A percentile compares a stretch with the other conserved stretches of the same genome.
Conservation (phyloP, 1,140 invertebrate species). For the Paramacrobiotus metropolitanus region DNA sequence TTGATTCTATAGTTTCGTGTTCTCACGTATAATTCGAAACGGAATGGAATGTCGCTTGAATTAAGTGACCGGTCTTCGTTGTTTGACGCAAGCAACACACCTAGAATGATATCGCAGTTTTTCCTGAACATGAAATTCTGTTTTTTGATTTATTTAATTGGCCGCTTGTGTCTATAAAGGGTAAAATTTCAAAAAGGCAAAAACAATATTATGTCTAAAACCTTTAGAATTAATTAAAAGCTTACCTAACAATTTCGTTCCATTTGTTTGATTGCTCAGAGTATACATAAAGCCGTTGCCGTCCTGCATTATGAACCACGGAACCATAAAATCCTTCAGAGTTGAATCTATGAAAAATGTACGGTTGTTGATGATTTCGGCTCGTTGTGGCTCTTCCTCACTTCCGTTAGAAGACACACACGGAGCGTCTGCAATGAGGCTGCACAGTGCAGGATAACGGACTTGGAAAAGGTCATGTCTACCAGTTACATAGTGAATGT, state of each 20-base stretch:
- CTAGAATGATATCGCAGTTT: neutral
- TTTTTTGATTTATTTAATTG: no score
- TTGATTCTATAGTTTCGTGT: neutral
- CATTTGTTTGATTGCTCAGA: no score
- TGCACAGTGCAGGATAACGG: neutral
- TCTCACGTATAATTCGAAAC: neutral
- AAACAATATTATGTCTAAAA: neutral
- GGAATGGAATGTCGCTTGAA: neutral
- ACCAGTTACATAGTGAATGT: no score
- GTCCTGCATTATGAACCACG: no score
- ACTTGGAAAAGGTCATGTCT: no score
- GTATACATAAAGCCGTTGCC: no score
- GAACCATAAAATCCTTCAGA: no score
- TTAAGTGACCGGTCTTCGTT: neutral
- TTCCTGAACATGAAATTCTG: no score
- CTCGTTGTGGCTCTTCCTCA: neutral
- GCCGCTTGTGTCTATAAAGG: neutral
- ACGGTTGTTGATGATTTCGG: no score
- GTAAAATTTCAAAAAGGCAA: neutral
- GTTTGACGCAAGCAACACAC: neutral
- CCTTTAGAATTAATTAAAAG: no score
- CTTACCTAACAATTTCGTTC: no score
- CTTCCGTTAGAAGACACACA: neutral
- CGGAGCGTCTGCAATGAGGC: neutral
- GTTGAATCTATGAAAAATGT: no score